Evolutionary conservation across 2,888 invertebrate genomes (phyloP).

Genomic region (Tricholauxania praeusta): DNA sequence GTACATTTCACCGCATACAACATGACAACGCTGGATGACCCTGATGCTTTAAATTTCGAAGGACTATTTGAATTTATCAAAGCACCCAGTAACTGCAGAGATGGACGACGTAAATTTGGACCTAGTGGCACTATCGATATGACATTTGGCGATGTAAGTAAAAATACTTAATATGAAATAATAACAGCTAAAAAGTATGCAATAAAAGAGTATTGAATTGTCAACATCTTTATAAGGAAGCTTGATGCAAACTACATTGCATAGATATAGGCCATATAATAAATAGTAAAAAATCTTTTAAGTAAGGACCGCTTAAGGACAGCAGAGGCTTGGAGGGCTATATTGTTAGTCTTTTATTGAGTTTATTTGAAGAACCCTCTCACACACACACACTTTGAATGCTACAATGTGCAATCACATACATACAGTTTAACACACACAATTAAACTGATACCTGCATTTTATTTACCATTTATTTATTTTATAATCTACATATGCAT

Average conservation of each 20-base stretch:
- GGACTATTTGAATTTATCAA: slow-evolving; percentile 86
- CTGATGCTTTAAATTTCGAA: slow-evolving; percentile 86
- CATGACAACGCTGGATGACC: slow-evolving; percentile 89
- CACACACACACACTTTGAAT: not conserved
- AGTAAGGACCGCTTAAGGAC: not conserved
- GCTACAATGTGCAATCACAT: not conserved
- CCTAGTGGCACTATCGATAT: slow-evolving; percentile 83
- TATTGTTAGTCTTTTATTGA: not conserved
- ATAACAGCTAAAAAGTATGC: not conserved
- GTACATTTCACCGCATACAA: slow-evolving; percentile 84
- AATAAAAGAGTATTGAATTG: not conserved
- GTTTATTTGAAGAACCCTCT: not conserved
- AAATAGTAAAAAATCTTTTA: too few species aligned
- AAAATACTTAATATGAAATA: slow-evolving; percentile 14
- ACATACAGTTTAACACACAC: not conserved
- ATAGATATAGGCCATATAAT: too few species aligned
- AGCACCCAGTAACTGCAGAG: slow-evolving; percentile 77
- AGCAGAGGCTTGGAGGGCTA: too few species aligned
- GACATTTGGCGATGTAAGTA: slow-evolving; percentile 67
- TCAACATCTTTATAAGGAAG: not conserved
- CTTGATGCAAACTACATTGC: not conserved
- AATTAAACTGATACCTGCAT: slow-evolving; percentile 1
- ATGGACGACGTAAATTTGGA: slow-evolving; percentile 78
- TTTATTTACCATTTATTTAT: not conserved
- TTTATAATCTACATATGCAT: too few species aligned